Base-by-base conservation (phyloP, 2,888 invertebrate genomes). In the Allygus modestus region DNA sequence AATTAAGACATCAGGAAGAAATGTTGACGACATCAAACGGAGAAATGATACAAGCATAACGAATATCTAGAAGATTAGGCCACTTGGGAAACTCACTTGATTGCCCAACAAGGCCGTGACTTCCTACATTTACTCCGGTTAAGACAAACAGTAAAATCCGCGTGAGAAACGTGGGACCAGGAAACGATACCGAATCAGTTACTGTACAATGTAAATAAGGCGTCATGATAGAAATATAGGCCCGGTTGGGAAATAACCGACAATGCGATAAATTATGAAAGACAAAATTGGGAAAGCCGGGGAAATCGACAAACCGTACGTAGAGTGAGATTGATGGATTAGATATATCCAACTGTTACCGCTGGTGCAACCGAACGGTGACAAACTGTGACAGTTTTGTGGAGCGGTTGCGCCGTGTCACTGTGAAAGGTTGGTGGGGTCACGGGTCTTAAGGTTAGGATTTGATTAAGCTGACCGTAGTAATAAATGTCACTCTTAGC, bases 221-320 rank as follows among this genome's bases (percentile, higher is more conserved):
- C 31, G 58, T 20, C 58, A 51, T 71, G 73, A 43, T 51, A 26
- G 77, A 79, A 79, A 79, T 51, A 28, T 28, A n/a, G 43, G 46
- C 46, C 28, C 2, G 26, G 79, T 79, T 79, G 79, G 37, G 79
- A 79, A 79, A 79, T 15, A 33, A 28, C 37, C 51, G 23, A 79
- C 79, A 79, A 58, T 58, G 20, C 79, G 54, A 79, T 79, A 79
- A 79, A 79, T 79, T 79, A 51, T 79, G 79, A 79, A 79, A 79
- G 79, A 79, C 79, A 58, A 79, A 79, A 58, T 79, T 79, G 79
- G 28, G 79, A 79, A 79, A 79, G 58, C 54, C 23, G 79, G 79
- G 28, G 79, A 79, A 79, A 79, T 79, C 79, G 79, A 26, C 58
- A 77, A 23, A 77, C 77, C 51, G 51, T 77, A 51, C 41, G 23